A percentile compares a stretch with the other conserved stretches of the same genome.
These are phyloP conservation scores for Collichthys lucidus DNA, from an alignment of 2,113 vertebrate genomes.

Conservation along the genomic window DNA sequence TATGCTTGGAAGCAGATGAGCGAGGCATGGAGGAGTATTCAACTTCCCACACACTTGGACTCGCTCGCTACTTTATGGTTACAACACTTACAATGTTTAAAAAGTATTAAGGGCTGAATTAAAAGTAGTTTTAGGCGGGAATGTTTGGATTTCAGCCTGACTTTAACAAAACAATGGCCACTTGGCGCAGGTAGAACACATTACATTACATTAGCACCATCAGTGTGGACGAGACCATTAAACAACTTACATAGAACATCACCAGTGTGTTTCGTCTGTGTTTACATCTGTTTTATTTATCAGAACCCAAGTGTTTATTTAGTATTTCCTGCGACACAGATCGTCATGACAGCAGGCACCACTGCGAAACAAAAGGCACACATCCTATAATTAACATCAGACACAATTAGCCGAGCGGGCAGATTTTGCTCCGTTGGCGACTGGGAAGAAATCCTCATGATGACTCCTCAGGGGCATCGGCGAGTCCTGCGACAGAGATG, in stretches of 20 bases:
- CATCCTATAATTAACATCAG: slow-evolving; percentile 74
- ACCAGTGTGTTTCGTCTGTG: neutral
- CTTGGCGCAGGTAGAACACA: too few relatives aligned
- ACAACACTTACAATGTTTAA: too few relatives aligned
- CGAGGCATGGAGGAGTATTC: too few relatives aligned
- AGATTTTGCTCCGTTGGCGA: slow-evolving; percentile 52
- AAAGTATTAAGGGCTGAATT: too few relatives aligned
- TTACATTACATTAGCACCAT: too few relatives aligned
- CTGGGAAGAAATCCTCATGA: slow-evolving; percentile 65
- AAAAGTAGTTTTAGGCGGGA: too few relatives aligned
- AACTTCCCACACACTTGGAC: too few relatives aligned
- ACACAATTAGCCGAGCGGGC: slow-evolving; percentile 70
- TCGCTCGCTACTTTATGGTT: too few relatives aligned
- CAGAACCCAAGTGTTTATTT: slow-evolving; percentile 60
- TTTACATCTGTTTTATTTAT: slow-evolving; percentile 61
- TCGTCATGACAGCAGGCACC: slow-evolving; percentile 66
- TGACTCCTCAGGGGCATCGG: slow-evolving; percentile 73
- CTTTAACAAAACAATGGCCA: too few relatives aligned
- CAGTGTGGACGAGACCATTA: too few relatives aligned
- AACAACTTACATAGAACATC: neutral
- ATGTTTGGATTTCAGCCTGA: too few relatives aligned
- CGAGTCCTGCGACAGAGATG: slow-evolving; percentile 50
- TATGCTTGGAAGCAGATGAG: too few relatives aligned
- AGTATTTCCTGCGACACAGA: slow-evolving; percentile 76
- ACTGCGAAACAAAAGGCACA: slow-evolving; percentile 65